These are phyloP conservation scores for Lucilia sericata DNA, from an alignment of 1,140 invertebrate species.

Conservation along the genomic window DNA sequence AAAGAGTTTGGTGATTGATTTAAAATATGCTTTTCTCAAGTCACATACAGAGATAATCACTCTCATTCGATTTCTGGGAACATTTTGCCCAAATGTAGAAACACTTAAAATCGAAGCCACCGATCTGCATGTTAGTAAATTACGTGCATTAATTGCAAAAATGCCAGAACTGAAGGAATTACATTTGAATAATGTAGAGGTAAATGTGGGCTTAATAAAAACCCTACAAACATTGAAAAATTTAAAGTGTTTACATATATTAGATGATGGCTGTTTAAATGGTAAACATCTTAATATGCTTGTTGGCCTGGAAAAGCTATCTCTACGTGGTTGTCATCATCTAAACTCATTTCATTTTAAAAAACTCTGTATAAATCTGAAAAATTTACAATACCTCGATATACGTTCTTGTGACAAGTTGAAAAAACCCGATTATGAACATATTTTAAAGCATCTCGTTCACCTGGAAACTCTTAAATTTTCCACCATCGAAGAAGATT, in stretches of 20 bases:
- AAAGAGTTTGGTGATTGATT: slow-evolving; percentile 42
- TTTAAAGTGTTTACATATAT: background rate
- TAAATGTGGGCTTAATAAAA: background rate
- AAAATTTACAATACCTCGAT: background rate
- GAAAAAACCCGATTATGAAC: slow-evolving; percentile 41
- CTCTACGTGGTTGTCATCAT: background rate
- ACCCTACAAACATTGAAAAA: background rate
- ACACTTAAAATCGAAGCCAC: too few relatives aligned
- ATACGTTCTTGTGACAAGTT: background rate
- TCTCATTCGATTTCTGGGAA: too few relatives aligned
- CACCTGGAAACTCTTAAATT: background rate
- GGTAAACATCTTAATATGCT: slow-evolving; percentile 23
- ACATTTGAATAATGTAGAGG: background rate
- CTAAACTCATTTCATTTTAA: background rate
- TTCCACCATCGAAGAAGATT: background rate
- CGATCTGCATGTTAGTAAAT: too few relatives aligned
- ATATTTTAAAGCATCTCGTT: background rate
- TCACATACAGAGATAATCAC: too few relatives aligned
- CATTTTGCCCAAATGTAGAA: too few relatives aligned
- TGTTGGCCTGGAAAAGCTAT: background rate
- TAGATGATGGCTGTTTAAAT: background rate
- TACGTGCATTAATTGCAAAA: too few relatives aligned
- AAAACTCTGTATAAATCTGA: slow-evolving; percentile 14
- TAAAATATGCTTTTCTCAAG: too few relatives aligned
- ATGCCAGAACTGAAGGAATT: too few relatives aligned